Evolutionary conservation across 37 sponge, comb jelly and placozoan genomes (phyloP).

Genomic region (Hexactinellida sp.): DNA sequence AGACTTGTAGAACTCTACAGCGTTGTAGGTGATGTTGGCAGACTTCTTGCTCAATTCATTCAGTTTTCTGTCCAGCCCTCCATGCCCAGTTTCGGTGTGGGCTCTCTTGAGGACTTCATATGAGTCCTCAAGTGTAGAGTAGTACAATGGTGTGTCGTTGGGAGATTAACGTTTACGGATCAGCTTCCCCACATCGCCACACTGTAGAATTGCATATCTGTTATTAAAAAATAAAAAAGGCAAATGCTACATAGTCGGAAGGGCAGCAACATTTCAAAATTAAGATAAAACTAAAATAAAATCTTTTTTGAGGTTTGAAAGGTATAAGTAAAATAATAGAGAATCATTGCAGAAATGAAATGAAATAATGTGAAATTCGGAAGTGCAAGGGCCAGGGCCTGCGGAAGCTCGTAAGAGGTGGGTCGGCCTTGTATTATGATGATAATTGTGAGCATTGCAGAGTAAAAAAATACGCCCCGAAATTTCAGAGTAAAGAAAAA

Average conservation of each 20-base stretch:
- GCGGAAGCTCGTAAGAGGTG: too few species aligned
- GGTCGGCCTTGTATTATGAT: too few species aligned
- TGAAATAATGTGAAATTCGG: not conserved
- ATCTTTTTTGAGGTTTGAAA: not conserved
- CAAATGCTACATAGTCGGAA: not conserved
- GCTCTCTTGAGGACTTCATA: slow-evolving; percentile 8
- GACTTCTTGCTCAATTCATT: slow-evolving; percentile 5
- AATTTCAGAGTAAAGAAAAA: too few species aligned
- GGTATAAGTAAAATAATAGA: not conserved
- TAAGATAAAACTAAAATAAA: not conserved
- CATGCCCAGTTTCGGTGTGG: slow-evolving; percentile 12
- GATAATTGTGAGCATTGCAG: too few species aligned
- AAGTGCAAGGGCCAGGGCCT: too few species aligned
- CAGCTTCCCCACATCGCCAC: slow-evolving; percentile 15
- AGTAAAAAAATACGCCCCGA: too few species aligned
- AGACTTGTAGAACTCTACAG: slow-evolving; percentile 19
- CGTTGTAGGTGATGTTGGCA: slow-evolving; percentile 12
- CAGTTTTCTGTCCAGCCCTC: not conserved
- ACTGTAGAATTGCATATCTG: slow-evolving; percentile 13
- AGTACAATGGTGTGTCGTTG: slow-evolving; percentile 9
- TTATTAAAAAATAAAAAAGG: not conserved
- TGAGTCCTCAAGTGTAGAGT: slow-evolving; percentile 17
- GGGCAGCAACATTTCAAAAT: not conserved
- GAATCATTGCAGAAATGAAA: not conserved
- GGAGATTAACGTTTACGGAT: slow-evolving; percentile 9